A percentile compares a stretch with the other conserved stretches of the same genome.
These are phyloP conservation scores for Empidonax traillii DNA, from an alignment of 2,113 vertebrate species.

Conservation along the genomic window DNA sequence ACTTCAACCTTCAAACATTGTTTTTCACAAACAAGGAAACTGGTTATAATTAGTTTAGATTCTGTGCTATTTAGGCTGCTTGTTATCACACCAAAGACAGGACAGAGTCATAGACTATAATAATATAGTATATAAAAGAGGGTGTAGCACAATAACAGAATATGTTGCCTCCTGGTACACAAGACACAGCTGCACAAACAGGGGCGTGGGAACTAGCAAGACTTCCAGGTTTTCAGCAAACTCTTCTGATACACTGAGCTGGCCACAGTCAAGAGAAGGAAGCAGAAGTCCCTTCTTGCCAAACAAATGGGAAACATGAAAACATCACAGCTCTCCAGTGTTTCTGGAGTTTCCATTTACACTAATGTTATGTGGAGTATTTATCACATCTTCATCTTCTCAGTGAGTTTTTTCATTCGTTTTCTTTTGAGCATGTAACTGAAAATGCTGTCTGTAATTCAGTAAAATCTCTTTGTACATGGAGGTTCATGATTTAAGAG, in stretches of 20 bases:
- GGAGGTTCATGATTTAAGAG: background rate
- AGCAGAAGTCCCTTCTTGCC: background rate
- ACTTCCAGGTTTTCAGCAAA: background rate
- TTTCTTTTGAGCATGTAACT: background rate
- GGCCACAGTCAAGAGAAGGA: background rate
- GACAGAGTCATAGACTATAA: background rate
- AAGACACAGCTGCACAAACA: background rate
- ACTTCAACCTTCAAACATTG: background rate
- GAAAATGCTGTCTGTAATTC: background rate
- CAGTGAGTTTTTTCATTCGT: background rate
- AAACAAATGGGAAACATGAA: background rate
- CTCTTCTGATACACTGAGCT: background rate
- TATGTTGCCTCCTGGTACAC: background rate
- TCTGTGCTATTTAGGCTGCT: background rate
- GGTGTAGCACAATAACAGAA: background rate
- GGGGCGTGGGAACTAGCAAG: background rate
- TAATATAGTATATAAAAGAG: background rate
- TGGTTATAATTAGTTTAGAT: background rate
- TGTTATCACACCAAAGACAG: background rate
- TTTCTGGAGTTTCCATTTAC: background rate
- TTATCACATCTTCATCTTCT: background rate
- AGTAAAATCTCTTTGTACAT: background rate
- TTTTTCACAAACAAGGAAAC: background rate
- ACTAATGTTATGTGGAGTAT: background rate
- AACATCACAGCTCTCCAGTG: background rate